Evolutionary conservation across 2,888 invertebrate genomes (phyloP), one percentile per base, ranked within the genome.

Genomic region (Drosophila fulvimacula): DNA sequence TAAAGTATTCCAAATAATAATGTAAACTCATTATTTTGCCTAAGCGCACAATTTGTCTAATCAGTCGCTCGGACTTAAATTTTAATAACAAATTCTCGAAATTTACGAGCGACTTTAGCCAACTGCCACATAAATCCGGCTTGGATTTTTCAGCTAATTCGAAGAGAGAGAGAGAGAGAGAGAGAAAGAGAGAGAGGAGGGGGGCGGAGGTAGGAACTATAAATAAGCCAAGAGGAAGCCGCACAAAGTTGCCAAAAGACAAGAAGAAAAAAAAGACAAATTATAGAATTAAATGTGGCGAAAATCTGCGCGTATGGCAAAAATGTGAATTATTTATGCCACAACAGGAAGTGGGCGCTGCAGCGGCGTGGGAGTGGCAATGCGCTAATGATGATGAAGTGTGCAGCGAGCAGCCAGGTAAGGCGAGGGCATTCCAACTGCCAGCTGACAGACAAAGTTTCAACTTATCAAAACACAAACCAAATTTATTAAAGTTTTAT

Each of bases 341-440:
- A 65, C 63, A 71, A 69, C 42, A 64, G 39, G 3, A 19, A 34
- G 38, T 34, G 13, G n/a, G 51, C 36, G 51, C 15, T 46, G 15
- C 0, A 11, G 4, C 13, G 62, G 10, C n/a, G 15, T 17, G 15
- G 11, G 53, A 15, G n/a, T 27, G 41, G 44, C 30, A 59, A 57
- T 59, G 51, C 73, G 69, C 76, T 82, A 84, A 87, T 84, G 85
- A 84, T 84, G 83, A 84, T 82, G 72, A 84, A 87, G 76, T 87
- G 70, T 55, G 74, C 53, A 30, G 46, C 74, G 60, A 41, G 53
- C 36, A 41, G 65, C 30, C 52, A 27, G 48, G 27, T 19, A 3
- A 30, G 27, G 27, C 7, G 7, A 7, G 6, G 27, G 6, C 7
- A 30, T 30, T 6, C 27, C 19, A 13, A n/a, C 27, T 5, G 41